These are phyloP conservation scores for Oreochromis grahami DNA, from an alignment of 2,797 vertebrate species.

Conservation along the genomic window DNA sequence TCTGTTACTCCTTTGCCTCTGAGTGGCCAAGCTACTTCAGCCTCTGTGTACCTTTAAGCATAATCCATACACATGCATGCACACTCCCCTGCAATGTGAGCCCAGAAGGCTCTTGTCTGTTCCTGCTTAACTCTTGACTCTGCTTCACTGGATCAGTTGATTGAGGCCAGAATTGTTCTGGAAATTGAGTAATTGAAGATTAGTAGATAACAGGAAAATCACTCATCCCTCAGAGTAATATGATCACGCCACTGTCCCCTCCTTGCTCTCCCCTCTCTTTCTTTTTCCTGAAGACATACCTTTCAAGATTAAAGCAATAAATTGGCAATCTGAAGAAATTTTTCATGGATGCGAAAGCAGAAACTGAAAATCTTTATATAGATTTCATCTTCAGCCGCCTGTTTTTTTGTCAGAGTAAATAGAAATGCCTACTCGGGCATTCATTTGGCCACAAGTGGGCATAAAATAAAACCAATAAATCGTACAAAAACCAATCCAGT, in stretches of 20 bases:
- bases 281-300: conserved; percentile 10
- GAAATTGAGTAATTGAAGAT: conserved; percentile 73
- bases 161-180: conserved; percentile 66
- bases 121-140: conserved; percentile 61
- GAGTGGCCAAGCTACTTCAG: background rate
- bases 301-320: conserved; percentile 43
- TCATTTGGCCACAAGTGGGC: background rate
- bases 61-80: background rate
- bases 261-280: background rate
- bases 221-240: conserved; percentile 46
- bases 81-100: background rate
- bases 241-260: conserved; percentile 16
- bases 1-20: background rate
- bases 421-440: background rate
- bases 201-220: conserved; percentile 66
- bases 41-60: background rate
- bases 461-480: background rate
- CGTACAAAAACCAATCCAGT: background rate
- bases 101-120: conserved; percentile 63
- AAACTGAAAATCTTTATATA: background rate
- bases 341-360: conserved; percentile 15
- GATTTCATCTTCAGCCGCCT: background rate
- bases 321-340: conserved; percentile 28
- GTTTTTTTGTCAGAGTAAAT: background rate
- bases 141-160: conserved; percentile 63